A percentile compares a stretch with the other conserved stretches of the same genome.
phyloP scores from a whole-genome alignment of 92 coral and sea anemone genomes.

The Isaurus tuberculatus region DNA sequence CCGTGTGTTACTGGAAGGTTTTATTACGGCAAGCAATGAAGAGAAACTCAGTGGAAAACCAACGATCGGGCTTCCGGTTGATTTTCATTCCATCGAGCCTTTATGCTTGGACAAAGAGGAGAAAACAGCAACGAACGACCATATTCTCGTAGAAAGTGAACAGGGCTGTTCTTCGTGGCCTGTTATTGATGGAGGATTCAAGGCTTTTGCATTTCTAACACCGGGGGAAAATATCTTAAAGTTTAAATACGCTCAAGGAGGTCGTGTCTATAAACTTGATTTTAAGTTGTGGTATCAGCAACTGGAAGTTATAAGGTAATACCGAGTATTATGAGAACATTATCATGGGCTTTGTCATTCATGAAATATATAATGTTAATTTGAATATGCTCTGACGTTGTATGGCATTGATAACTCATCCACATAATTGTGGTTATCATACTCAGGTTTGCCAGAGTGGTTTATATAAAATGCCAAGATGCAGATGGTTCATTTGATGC shows the following conservation, averaged over 20 bases:
- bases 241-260: constrained; percentile 48
- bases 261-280: constrained; percentile 32
- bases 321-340: no score
- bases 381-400: no score
- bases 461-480: constrained; percentile 87
- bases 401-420: no score
- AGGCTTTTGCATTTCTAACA: constrained; percentile 69
- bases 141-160: constrained; percentile 58
- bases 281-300: constrained; percentile 59
- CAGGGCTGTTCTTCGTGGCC: constrained; percentile 75
- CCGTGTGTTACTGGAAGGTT: constrained; percentile 81
- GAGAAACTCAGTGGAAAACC: not conserved
- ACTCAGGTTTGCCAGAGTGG: constrained; percentile 88
- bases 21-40: not conserved
- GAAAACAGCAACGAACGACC: constrained; percentile 4
- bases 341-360: no score
- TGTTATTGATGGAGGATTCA: constrained; percentile 73
- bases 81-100: not conserved
- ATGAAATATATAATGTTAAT: no score
- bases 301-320: constrained; percentile 67
- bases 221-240: constrained; percentile 74
- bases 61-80: not conserved
- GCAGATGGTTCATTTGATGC: constrained; percentile 93
- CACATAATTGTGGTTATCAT: not conserved
- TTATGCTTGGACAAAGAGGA: not conserved